phyloP scores from a whole-genome alignment of 2,888 invertebrate species.

The Pseudococcus longispinus region DNA sequence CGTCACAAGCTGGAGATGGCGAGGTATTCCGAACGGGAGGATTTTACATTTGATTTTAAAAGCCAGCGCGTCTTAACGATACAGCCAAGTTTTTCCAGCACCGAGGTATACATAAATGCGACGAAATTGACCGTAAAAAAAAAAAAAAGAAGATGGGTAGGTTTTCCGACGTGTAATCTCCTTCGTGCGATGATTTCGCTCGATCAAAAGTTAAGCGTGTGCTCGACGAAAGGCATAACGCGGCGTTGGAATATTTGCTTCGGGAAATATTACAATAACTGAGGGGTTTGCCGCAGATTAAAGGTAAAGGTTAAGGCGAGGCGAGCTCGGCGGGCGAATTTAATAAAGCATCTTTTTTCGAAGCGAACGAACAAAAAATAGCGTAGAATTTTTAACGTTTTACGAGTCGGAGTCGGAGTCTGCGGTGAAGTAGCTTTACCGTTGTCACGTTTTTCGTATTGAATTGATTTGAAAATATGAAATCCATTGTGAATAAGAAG shows the following conservation, averaged over 20 bases:
- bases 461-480: conserved; percentile 17
- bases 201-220: background rate
- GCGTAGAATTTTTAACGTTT: conserved; percentile 9
- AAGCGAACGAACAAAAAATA: background rate
- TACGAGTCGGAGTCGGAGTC: background rate
- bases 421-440: conserved; percentile 4
- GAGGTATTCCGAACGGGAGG: background rate
- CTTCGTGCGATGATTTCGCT: background rate
- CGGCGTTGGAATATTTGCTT: background rate
- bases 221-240: background rate
- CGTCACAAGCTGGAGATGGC: background rate
- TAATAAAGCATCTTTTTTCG: background rate
- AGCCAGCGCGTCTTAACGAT: background rate
- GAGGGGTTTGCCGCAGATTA: background rate
- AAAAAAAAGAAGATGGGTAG: background rate
- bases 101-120: too few species aligned
- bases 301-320: background rate
- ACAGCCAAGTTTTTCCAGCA: background rate
- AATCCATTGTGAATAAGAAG: conserved; percentile 43
- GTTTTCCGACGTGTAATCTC: background rate
- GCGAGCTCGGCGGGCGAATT: background rate
- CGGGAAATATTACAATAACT: conserved; percentile 6
- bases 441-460: background rate
- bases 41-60: background rate
- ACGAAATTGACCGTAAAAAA: background rate